A percentile compares a stretch with the other conserved stretches of the same genome.
phyloP scores from a whole-genome alignment of 2,797 vertebrate species.

The Spinus pinus region DNA sequence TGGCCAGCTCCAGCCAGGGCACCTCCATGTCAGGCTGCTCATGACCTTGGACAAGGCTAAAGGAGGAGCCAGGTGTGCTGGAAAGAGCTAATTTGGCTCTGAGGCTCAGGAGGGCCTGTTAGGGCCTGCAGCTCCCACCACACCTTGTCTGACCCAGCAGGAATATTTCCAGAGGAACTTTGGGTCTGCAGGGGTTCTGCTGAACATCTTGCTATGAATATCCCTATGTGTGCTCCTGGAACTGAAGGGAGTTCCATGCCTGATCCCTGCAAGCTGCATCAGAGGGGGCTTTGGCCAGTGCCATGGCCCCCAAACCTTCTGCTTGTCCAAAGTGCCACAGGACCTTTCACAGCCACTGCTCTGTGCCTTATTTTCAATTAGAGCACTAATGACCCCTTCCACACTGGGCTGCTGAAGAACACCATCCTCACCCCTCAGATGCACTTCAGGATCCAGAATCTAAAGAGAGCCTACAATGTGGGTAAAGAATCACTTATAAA shows the following conservation, averaged over 20 bases:
- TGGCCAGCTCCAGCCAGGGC: background rate
- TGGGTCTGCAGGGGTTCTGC: background rate
- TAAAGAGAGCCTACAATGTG: background rate
- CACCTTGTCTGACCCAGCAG: background rate
- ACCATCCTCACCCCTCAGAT: background rate
- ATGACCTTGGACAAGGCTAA: background rate
- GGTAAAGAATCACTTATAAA: background rate
- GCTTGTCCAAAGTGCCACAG: background rate
- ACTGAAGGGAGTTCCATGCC: rapidly evolving
- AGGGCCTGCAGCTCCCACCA: background rate
- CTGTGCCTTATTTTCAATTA: background rate
- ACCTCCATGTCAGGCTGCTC: rapidly evolving
- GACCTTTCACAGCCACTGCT: background rate
- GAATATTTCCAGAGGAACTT: background rate
- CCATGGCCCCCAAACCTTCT: background rate
- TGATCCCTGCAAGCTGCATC: background rate
- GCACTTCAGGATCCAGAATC: background rate
- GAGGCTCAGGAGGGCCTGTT: rapidly evolving
- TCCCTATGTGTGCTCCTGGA: rapidly evolving
- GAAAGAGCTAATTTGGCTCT: background rate
- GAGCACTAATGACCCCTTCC: background rate
- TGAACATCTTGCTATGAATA: background rate
- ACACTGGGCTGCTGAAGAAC: background rate
- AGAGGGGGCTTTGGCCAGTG: background rate
- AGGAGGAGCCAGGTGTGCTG: background rate